phyloP scores from a whole-genome alignment of 2,113 vertebrate genomes.

The Eupsittula cactorum region DNA sequence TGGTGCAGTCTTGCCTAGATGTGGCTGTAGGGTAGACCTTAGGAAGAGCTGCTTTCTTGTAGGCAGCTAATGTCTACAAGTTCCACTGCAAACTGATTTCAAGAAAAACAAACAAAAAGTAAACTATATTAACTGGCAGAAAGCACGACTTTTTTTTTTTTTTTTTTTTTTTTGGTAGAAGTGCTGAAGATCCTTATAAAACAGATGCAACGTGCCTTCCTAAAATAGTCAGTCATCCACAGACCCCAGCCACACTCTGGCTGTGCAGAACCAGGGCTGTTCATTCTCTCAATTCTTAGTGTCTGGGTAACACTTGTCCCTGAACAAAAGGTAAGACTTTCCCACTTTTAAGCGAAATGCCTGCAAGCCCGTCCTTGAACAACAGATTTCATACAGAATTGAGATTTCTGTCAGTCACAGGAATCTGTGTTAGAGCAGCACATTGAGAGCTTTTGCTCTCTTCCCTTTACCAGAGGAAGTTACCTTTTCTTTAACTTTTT shows the following conservation, averaged over 20 bases:
- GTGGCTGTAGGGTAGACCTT: background rate
- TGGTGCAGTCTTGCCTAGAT: background rate
- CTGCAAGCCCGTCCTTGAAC: background rate
- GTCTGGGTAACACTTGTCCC: background rate
- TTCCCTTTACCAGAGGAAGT: background rate
- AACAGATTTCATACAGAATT: background rate
- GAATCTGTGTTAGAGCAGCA: background rate
- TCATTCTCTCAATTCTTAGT: background rate
- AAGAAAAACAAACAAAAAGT: background rate
- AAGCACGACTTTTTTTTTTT: background rate
- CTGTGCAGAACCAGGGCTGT: background rate
- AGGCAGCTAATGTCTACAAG: rapidly evolving
- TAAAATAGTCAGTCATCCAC: background rate
- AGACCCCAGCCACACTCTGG: background rate
- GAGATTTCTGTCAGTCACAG: background rate
- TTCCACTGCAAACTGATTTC: background rate
- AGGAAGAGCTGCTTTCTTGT: background rate
- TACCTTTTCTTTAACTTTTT: background rate
- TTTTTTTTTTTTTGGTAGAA: background rate
- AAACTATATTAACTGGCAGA: background rate
- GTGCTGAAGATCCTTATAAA: background rate
- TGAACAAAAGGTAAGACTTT: background rate
- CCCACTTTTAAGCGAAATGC: background rate
- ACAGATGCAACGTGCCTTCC: background rate
- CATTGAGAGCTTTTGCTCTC: background rate